Base-by-base conservation (phyloP, 2,888 invertebrate genomes). In the Lymantria dispar region DNA sequence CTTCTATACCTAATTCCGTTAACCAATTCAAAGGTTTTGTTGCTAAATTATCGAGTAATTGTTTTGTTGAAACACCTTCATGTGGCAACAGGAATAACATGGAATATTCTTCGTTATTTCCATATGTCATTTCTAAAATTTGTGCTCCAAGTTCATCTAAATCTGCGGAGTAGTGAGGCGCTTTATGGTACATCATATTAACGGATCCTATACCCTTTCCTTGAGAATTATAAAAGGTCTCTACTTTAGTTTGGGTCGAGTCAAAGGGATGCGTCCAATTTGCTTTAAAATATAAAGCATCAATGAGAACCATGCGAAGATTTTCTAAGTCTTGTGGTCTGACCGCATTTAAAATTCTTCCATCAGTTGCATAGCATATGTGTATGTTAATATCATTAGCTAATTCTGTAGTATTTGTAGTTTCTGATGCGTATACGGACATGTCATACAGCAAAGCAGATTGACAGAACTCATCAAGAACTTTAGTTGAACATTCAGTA, bases 131-230 rank as follows among this genome's bases (percentile, higher is more conserved):
- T 74, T 95, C 95, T 0, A 96, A 73, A 0, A 94, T 92, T 72
- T 94, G 92, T 8, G 94, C 93, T 40, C 92, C 92, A 33, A 95
- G 78, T 43, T 90, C 83, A 3, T 84, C 80, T 0, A 93, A 84
- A 49, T 92, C 87, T 1, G 88, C 87, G 43, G 92, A 92, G 2
- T 92, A 89, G 60, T 94, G 94, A 8, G 92, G 80, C 0, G 92
- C 94, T 64, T 92, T 91, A 56, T 94, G 94, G 53, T 92, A 92
- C 96, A 97, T 96, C 95, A 96, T 96, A 50, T 94, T 92, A 0
- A 95, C 94, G 36, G 91, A 74, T 5, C 93, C 93, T 29, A 92
- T 79, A 0, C 80, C 71, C 50, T 83, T 85, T 7, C 92, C 93
- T 60, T 92, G 86, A 7, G 92, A 93, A 67, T 94, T 91, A 60